phyloP scores from a whole-genome alignment of 2,888 invertebrate species.

The Leptothorax acervorum region DNA sequence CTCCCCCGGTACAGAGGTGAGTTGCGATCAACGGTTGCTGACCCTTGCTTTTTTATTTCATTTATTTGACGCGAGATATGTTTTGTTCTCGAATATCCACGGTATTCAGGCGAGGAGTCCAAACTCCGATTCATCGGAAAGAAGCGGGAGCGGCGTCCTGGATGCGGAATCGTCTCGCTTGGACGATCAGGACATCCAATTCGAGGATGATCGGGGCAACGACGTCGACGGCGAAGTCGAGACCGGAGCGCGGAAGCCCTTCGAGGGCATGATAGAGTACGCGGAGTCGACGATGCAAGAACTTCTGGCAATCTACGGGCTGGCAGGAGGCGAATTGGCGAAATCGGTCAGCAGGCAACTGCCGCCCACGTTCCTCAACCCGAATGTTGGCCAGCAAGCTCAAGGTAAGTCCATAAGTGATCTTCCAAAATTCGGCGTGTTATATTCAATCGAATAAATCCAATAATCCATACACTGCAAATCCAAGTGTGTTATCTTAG shows the following conservation, averaged over 20 bases:
- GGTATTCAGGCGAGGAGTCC: conserved; percentile 81
- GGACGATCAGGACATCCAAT: conserved; percentile 78
- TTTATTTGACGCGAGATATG: neutral
- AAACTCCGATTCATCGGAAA: conserved; percentile 83
- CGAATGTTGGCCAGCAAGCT: conserved; percentile 78
- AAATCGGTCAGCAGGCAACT: conserved; percentile 84
- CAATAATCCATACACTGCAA: neutral
- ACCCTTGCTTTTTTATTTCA: neutral
- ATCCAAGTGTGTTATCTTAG: too few species aligned
- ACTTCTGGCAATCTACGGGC: conserved; percentile 86
- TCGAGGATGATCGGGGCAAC: conserved; percentile 76
- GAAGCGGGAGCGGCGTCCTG: conserved; percentile 79
- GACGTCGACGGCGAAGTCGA: conserved; percentile 78
- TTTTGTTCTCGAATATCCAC: neutral
- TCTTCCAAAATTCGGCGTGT: neutral
- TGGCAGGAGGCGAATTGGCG: conserved; percentile 85
- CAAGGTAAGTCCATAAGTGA: conserved; percentile 74
- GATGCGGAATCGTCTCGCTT: conserved; percentile 77
- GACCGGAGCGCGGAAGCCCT: conserved; percentile 78
- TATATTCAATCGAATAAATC: neutral
- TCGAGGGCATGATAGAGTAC: conserved; percentile 86
- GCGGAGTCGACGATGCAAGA: conserved; percentile 87
- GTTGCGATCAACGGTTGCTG: conserved; percentile 53
- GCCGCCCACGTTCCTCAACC: conserved; percentile 84
- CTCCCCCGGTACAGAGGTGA: conserved; percentile 82